A percentile compares a stretch with the other conserved stretches of the same genome.
Evolutionary conservation across 2,113 vertebrate species (phyloP).

Genomic region (Sisor rabdophorus): DNA sequence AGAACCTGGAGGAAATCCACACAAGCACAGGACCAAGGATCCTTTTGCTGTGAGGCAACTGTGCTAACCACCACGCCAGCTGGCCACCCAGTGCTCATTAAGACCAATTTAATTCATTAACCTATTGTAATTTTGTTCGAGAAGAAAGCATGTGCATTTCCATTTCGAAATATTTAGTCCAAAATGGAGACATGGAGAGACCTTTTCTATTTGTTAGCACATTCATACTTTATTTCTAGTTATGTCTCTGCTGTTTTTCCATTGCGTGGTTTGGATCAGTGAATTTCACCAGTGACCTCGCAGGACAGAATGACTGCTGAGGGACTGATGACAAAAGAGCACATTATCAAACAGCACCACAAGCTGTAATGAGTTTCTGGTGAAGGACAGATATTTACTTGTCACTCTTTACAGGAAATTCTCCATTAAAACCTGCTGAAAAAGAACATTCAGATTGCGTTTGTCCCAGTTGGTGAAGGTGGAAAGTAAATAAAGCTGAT

Average conservation of each 20-base stretch:
- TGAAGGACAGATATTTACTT: constrained; percentile 25
- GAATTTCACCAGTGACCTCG: constrained; percentile 25
- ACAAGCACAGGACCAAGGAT: no score
- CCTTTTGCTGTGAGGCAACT: no score
- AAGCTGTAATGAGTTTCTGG: constrained; percentile 36
- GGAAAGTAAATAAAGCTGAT: constrained; percentile 42
- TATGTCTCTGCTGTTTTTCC: constrained; percentile 35
- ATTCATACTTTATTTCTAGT: constrained; percentile 4
- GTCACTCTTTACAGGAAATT: constrained; percentile 40
- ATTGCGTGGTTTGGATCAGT: constrained; percentile 23
- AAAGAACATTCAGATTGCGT: constrained; percentile 21
- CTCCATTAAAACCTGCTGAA: neutral
- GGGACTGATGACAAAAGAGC: constrained; percentile 19
- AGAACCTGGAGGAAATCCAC: no score
- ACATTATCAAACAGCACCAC: constrained; percentile 24
- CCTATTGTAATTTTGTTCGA: neutral
- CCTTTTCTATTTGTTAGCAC: constrained; percentile 33
- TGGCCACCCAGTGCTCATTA: no score
- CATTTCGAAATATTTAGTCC: neutral
- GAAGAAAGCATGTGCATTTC: neutral
- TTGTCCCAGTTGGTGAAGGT: constrained; percentile 34
- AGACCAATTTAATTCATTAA: neutral
- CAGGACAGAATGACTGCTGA: constrained; percentile 27
- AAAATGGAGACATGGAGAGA: neutral
- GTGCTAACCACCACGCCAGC: no score